Evolutionary conservation across 1,140 invertebrate genomes (phyloP).

Genomic region (Belonocnema kinseyi): DNA sequence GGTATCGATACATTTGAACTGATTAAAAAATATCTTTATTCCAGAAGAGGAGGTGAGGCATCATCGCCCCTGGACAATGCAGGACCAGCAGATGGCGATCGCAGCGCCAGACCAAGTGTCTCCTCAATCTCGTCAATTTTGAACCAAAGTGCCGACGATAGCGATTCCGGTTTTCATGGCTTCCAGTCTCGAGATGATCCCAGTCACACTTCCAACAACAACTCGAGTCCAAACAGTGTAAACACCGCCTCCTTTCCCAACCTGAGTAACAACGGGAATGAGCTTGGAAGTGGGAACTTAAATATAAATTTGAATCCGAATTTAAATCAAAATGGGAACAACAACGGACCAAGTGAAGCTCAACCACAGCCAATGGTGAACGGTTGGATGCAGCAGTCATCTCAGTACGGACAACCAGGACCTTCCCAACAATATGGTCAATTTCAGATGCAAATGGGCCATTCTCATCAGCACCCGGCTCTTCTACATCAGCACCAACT

Average conservation of each 20-base stretch:
- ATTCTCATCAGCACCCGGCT: constrained; percentile 53
- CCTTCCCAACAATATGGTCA: constrained; percentile 54
- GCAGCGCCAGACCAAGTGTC: constrained; percentile 70
- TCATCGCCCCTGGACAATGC: constrained; percentile 55
- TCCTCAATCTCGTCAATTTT: constrained; percentile 74
- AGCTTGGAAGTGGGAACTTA: too few relatives aligned
- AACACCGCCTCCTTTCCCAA: constrained; percentile 69
- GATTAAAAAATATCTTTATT: constrained; percentile 34
- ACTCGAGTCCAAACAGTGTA: constrained; percentile 68
- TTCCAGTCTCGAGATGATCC: constrained; percentile 73
- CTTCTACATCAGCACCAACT: constrained; percentile 50
- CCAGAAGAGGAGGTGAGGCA: constrained; percentile 56
- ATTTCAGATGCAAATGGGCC: constrained; percentile 45
- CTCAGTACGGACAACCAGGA: constrained; percentile 57
- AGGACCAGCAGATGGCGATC: constrained; percentile 58
- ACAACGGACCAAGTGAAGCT: constrained; percentile 29
- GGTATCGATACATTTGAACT: too few relatives aligned
- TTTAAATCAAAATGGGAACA: constrained; percentile 51
- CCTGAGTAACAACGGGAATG: constrained; percentile 61
- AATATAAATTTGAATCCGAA: too few relatives aligned
- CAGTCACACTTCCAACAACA: constrained; percentile 66
- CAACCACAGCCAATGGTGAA: constrained; percentile 61
- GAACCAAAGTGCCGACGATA: constrained; percentile 78
- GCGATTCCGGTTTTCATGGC: constrained; percentile 78
- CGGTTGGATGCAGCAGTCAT: constrained; percentile 66